Conservation (phyloP, 1,140 invertebrate genomes). For the Drosophila varians region DNA sequence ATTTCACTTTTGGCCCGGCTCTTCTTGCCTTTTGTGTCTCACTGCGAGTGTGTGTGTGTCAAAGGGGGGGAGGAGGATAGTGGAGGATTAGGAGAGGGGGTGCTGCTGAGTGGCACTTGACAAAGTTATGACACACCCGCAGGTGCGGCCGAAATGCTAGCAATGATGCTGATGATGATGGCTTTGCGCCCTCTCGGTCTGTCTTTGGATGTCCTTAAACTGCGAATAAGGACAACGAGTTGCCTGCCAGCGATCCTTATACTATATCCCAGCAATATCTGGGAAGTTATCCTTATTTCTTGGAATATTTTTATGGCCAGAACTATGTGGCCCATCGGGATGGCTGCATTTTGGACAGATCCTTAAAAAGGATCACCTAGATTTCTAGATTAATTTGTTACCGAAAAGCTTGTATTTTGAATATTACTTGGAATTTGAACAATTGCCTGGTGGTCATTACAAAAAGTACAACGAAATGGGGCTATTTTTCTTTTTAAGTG, state of each 20-base stretch:
- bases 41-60: constrained; percentile 10
- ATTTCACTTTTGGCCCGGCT: constrained; percentile 38
- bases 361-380: no score
- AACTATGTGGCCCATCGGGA: no score
- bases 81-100: neutral
- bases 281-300: no score
- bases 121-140: constrained; percentile 54
- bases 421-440: no score
- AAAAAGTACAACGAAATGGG: no score
- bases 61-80: neutral
- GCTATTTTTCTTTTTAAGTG: no score
- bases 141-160: constrained; percentile 41
- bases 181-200: neutral
- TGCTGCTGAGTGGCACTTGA: constrained; percentile 46
- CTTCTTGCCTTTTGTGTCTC: constrained; percentile 6
- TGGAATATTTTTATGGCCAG: no score
- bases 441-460: no score
- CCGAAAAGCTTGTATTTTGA: no score
- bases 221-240: constrained; percentile 5
- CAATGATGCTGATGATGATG: constrained; percentile 17
- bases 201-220: neutral
- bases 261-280: no score
- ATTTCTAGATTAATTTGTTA: no score
- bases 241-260: constrained; percentile 24
- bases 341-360: no score